Evolutionary conservation across 2,113 vertebrate genomes (phyloP).

Genomic region (Chamaea fasciata): DNA sequence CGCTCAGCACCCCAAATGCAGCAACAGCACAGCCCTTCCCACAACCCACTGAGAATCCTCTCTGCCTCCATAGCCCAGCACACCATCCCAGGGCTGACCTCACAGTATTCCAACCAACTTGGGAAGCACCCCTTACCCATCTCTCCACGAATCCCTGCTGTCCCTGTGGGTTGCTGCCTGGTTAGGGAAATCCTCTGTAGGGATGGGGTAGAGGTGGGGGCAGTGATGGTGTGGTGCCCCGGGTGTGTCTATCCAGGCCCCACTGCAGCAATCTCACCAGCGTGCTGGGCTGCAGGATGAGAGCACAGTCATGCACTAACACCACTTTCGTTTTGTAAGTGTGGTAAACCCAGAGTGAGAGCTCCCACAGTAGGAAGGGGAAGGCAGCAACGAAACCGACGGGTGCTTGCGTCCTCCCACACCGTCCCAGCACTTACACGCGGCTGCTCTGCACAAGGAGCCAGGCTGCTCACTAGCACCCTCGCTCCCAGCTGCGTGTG

Average conservation of each 20-base stretch:
- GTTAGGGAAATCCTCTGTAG: not conserved
- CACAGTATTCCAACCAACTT: fast-evolving
- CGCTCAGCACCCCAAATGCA: not conserved
- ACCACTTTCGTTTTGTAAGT: not conserved
- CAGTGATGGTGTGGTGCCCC: not conserved
- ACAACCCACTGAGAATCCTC: not conserved
- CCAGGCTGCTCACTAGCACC: not conserved
- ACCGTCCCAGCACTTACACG: not conserved
- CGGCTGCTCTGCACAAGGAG: not conserved
- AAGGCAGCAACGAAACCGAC: not conserved
- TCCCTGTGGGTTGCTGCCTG: not conserved
- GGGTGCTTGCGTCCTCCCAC: not conserved
- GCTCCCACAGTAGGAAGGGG: constrained; percentile 13
- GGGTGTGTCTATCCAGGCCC: not conserved
- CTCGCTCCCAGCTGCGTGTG: fast-evolving
- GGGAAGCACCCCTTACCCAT: not conserved
- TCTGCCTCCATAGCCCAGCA: fast-evolving
- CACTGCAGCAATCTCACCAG: fast-evolving
- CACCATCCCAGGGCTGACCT: not conserved
- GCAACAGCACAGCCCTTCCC: not conserved
- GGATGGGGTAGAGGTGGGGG: not conserved
- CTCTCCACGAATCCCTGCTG: fast-evolving
- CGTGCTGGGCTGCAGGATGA: not conserved
- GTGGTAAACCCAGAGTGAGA: not conserved
- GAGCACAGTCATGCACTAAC: fast-evolving